Conservation (phyloP, 2,888 invertebrate species). For the Parnassius apollo region DNA sequence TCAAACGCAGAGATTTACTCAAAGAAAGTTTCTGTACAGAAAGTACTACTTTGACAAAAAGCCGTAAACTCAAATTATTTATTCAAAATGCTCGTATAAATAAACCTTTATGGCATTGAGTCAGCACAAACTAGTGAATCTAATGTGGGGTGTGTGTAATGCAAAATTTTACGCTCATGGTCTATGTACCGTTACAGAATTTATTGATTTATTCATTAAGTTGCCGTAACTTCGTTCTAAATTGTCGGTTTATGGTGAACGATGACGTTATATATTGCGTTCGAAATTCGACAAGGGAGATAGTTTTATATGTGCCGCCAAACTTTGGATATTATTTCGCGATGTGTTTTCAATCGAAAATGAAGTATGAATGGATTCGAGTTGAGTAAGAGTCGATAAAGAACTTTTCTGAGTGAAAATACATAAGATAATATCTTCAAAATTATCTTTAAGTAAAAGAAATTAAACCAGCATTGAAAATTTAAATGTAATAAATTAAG, state of each 20-base stretch:
- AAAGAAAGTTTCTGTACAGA: no score
- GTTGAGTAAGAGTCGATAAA: constrained; percentile 5
- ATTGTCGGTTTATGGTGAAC: constrained; percentile 38
- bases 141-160: constrained; percentile 38
- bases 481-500: no score
- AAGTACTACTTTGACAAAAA: background rate
- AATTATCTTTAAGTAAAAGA: no score
- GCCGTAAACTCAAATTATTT: constrained; percentile 12
- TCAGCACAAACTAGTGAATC: constrained; percentile 45
- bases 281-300: constrained; percentile 8
- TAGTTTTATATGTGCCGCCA: constrained; percentile 24
- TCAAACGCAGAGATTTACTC: no score
- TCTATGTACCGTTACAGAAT: constrained; percentile 39
- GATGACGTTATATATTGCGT: constrained; percentile 30
- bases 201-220: constrained; percentile 63
- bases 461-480: no score
- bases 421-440: background rate
- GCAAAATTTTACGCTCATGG: constrained; percentile 51
- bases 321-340: constrained; percentile 23
- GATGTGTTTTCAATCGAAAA: constrained; percentile 22
- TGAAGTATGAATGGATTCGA: constrained; percentile 20
- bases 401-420: constrained; percentile 4
- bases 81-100: constrained; percentile 12
- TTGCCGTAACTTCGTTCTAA: constrained; percentile 45
- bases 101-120: constrained; percentile 38